A percentile compares a stretch with the other conserved stretches of the same genome.
phyloP scores from a whole-genome alignment of 2,797 vertebrate species.

The Cossypha caffra region DNA sequence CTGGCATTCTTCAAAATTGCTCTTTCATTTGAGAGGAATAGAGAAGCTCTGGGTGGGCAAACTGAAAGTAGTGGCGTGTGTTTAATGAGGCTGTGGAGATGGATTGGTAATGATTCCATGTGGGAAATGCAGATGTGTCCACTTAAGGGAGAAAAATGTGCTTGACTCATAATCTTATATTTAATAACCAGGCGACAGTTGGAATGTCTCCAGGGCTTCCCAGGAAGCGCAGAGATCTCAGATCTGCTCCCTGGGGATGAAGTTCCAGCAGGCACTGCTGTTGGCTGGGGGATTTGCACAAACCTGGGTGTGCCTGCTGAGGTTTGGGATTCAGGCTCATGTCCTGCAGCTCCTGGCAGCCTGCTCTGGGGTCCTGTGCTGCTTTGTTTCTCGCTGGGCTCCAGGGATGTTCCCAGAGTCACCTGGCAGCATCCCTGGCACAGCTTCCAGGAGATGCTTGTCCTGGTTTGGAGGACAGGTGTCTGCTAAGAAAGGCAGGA shows the following conservation, averaged over 20 bases:
- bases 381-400: neutral
- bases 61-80: neutral
- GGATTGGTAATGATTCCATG: neutral
- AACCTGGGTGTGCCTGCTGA: neutral
- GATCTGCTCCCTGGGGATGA: neutral
- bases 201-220: neutral
- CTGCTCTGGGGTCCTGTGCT: neutral
- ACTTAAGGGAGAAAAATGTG: neutral
- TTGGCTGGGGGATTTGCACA: neutral
- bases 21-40: conserved; percentile 45
- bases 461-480: too few relatives aligned
- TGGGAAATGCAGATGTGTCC: neutral
- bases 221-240: neutral
- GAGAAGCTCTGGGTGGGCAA: conserved; percentile 51
- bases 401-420: neutral
- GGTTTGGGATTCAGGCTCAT: neutral
- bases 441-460: neutral
- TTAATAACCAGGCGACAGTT: neutral
- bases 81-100: conserved; percentile 27
- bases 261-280: neutral
- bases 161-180: neutral
- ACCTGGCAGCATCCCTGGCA: neutral
- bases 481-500: too few relatives aligned
- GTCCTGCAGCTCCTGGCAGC: neutral
- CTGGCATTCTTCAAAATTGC: conserved; percentile 46